Conservation (phyloP, 2,888 invertebrate species). For the Crossocerus cetratus region DNA sequence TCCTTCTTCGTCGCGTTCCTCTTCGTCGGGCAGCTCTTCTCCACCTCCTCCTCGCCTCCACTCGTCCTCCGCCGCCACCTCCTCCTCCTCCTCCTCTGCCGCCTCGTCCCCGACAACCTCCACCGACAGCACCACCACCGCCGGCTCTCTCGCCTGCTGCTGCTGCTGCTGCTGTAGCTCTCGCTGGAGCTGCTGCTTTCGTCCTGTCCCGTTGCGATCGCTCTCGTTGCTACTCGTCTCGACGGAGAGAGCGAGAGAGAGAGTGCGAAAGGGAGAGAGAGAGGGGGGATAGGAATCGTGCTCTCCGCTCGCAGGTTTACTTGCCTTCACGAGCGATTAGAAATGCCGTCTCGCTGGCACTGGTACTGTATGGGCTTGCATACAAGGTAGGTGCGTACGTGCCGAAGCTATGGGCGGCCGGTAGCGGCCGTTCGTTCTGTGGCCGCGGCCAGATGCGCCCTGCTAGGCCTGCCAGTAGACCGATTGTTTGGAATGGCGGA, state of each 20-base stretch:
- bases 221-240: constrained; percentile 12
- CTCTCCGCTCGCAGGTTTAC: background rate
- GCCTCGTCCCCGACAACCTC: constrained; percentile 43
- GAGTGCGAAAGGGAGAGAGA: background rate
- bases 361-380: constrained; percentile 28
- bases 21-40: constrained; percentile 1
- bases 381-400: no score
- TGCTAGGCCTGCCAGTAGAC: constrained; percentile 79
- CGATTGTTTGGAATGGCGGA: constrained; percentile 86
- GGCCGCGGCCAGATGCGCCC: constrained; percentile 79
- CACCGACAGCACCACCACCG: constrained; percentile 29
- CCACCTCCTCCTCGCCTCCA: constrained; percentile 10
- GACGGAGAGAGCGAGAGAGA: background rate
- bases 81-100: constrained; percentile 34
- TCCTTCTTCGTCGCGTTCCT: constrained; percentile 18
- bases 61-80: constrained; percentile 22
- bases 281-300: background rate
- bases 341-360: constrained; percentile 21
- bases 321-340: constrained; percentile 6
- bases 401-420: constrained; percentile 20
- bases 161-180: constrained; percentile 33
- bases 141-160: constrained; percentile 32
- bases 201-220: constrained; percentile 14
- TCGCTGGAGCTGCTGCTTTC: constrained; percentile 23
- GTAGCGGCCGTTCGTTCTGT: constrained; percentile 36